A percentile compares a stretch with the other conserved stretches of the same genome.
Evolutionary conservation across 2,888 invertebrate genomes (phyloP).

Genomic region (Mimachlamys varia): DNA sequence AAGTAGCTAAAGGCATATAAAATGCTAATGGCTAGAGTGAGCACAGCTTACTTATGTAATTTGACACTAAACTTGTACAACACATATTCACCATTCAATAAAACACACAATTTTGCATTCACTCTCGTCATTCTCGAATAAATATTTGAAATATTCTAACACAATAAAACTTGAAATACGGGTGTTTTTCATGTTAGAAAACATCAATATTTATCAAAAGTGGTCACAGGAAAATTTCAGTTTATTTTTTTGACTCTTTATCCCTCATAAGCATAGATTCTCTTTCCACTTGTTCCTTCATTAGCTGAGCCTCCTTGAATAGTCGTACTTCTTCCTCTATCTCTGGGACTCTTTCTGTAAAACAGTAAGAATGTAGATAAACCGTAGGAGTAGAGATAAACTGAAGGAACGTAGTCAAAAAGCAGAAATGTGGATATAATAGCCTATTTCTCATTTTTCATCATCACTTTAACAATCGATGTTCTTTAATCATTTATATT

Average conservation of each 20-base stretch:
- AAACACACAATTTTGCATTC: neutral
- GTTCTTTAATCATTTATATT: too few species aligned
- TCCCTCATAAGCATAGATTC: conserved; percentile 12
- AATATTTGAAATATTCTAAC: neutral
- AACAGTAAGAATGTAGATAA: neutral
- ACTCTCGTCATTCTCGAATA: neutral
- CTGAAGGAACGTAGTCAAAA: too few species aligned
- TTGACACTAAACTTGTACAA: neutral
- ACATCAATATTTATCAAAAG: neutral
- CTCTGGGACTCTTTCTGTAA: neutral
- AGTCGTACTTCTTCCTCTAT: conserved; percentile 6
- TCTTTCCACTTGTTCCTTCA: conserved; percentile 14
- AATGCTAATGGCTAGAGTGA: too few species aligned
- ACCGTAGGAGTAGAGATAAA: too few species aligned
- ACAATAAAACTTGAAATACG: neutral
- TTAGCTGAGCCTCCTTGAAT: neutral
- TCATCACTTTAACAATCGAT: too few species aligned
- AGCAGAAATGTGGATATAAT: too few species aligned
- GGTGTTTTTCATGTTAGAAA: neutral
- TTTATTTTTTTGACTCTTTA: neutral
- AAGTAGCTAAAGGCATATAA: too few species aligned
- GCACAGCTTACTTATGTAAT: too few species aligned
- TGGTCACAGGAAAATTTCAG: neutral
- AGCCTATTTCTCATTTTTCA: too few species aligned
- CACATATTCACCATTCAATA: neutral